Conservation (phyloP, 2,113 vertebrate species). For the Fulica atra region DNA sequence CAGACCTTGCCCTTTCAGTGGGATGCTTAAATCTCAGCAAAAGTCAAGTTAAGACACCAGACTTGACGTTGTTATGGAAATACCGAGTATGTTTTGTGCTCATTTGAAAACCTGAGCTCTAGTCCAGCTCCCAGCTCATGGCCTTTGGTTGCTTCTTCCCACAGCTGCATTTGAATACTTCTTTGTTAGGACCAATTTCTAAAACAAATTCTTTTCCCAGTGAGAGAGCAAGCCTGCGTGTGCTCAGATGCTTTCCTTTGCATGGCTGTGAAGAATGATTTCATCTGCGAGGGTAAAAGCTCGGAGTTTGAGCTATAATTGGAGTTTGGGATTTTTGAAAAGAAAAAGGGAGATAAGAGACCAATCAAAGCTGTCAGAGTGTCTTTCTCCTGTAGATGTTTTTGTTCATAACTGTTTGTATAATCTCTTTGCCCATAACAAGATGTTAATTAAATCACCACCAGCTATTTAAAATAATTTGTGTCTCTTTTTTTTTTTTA, state of each 20-base stretch:
- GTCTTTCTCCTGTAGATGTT: conserved; percentile 54
- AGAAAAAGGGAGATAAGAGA: conserved; percentile 64
- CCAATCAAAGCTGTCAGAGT: conserved; percentile 40
- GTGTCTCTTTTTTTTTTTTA: background rate
- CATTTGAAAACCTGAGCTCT: background rate
- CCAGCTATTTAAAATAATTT: conserved; percentile 17
- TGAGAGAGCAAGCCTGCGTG: background rate
- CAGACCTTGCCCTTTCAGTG: background rate
- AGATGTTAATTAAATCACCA: conserved; percentile 52
- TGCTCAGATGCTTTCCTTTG: conserved; percentile 14
- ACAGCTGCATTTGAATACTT: background rate
- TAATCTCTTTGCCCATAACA: conserved; percentile 51
- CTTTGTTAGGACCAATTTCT: conserved; percentile 30
- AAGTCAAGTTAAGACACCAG: background rate
- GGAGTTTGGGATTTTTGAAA: conserved; percentile 68
- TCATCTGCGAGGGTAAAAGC: conserved; percentile 56
- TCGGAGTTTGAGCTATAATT: conserved; percentile 71
- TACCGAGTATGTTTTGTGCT: background rate
- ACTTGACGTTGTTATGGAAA: background rate
- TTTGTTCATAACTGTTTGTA: conserved; percentile 50
- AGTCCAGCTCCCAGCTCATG: background rate
- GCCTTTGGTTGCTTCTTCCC: background rate
- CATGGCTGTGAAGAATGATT: conserved; percentile 37
- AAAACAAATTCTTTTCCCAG: conserved; percentile 11
- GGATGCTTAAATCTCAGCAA: background rate